These are phyloP conservation scores for Heterodera carotae DNA, from an alignment of 1,140 invertebrate genomes.

Conservation along the genomic window DNA sequence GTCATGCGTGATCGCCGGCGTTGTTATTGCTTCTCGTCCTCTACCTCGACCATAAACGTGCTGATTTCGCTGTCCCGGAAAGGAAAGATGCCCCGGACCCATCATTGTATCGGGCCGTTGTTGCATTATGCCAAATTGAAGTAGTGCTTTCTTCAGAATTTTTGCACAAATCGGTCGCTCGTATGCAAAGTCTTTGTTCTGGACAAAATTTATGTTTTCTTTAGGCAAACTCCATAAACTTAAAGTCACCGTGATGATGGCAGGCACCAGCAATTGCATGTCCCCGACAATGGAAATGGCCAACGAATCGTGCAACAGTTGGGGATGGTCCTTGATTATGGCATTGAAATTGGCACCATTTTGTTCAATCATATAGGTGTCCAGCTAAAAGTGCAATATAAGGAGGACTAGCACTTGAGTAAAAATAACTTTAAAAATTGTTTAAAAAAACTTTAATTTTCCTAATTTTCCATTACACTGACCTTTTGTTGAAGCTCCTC, in stretches of 20 bases:
- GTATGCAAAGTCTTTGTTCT: constrained; percentile 8
- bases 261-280: constrained; percentile 3
- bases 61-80: constrained; percentile 2
- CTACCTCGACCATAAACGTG: too few species aligned
- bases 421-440: background rate
- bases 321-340: background rate
- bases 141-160: constrained; percentile 7
- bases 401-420: background rate
- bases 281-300: constrained; percentile 8
- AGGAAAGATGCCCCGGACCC: too few species aligned
- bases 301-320: background rate
- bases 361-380: constrained; percentile 17
- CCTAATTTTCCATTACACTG: background rate
- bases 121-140: background rate
- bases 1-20: constrained; percentile 10
- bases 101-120: background rate
- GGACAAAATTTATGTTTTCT: background rate
- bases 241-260: constrained; percentile 1
- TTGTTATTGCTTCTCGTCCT: background rate
- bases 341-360: background rate
- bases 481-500: constrained; percentile 5
- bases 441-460: background rate
- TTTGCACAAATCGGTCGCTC: constrained; percentile 13
- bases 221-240: background rate
- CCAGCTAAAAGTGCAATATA: background rate